Evolutionary conservation across 2,888 invertebrate species (phyloP), one percentile per base, ranked within the genome.

Genomic region (Therioaphis trifolii): DNA sequence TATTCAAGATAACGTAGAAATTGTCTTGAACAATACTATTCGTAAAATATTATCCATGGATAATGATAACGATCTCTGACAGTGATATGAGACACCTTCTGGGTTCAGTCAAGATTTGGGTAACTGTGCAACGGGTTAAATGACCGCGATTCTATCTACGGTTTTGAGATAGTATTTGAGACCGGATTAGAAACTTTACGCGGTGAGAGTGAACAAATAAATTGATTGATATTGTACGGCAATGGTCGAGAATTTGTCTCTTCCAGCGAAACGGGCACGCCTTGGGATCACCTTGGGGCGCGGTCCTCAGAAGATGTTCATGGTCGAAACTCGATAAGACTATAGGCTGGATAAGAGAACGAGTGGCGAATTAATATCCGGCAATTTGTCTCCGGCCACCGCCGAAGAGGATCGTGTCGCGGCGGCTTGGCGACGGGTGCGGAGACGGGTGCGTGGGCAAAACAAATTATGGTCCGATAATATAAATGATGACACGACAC

Each of bases 401-500:
- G 49, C 40, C 80, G 71, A 71, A 80, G 61, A 80, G 80, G 71
- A 80, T 71, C 80, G 71, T 61, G 80, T 80, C 80, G 80, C 58
- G 18, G 21, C 35, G 71, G n/a, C n/a, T n/a, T n/a, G n/a, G n/a
- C n/a, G n/a, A n/a, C n/a, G n/a, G n/a, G n/a, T n/a, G n/a, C n/a
- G n/a, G n/a, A n/a, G n/a, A n/a, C n/a, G n/a, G n/a, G n/a, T n/a
- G n/a, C n/a, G n/a, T 9, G 15, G 29, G 61, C 35, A 72, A 82
- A 82, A 82, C 72, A 72, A 82, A 82, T 82, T 82, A 82, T 82
- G 80, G 80, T 82, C 72, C 72, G 80, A 82, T 82, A 82, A 82
- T 82, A 82, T 82, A 82, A 82, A 82, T 82, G 80, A 82, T 82
- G 80, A 82, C 80, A 82, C 80, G 80, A 82, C 80, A 82, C 72